phyloP scores from a whole-genome alignment of 2,113 vertebrate genomes.

The Crypturellus undulatus region DNA sequence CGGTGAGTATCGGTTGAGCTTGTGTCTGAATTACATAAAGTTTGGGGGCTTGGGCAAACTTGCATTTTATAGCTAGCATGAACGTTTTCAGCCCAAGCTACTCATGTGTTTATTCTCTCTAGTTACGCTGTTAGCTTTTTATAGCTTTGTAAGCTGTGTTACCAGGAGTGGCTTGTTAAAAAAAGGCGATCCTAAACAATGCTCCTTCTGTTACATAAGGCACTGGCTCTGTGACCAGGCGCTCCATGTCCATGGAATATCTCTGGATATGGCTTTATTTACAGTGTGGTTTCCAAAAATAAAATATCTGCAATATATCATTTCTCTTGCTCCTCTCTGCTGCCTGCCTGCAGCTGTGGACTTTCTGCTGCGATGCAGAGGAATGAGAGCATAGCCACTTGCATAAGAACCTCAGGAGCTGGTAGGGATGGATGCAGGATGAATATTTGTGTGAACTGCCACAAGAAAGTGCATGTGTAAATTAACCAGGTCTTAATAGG shows the following conservation, averaged over 20 bases:
- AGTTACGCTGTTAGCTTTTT: slow-evolving; percentile 63
- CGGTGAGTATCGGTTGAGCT: slow-evolving; percentile 67
- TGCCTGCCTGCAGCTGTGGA: slow-evolving; percentile 54
- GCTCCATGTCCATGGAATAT: slow-evolving; percentile 73
- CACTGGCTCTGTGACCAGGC: slow-evolving; percentile 60
- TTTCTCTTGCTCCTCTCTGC: slow-evolving; percentile 49
- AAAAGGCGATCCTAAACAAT: slow-evolving; percentile 77
- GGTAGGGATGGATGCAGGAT: background rate
- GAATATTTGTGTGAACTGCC: background rate
- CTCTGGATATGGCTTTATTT: slow-evolving; percentile 80
- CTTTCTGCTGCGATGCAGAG: slow-evolving; percentile 16
- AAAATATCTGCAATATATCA: slow-evolving; percentile 71
- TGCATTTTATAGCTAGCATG: background rate
- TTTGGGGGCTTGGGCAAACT: slow-evolving; percentile 2
- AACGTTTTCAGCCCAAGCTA: background rate
- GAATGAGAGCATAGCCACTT: slow-evolving; percentile 27
- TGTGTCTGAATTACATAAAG: background rate
- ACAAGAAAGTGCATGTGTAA: background rate
- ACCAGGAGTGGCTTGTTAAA: slow-evolving; percentile 71
- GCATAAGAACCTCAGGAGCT: background rate
- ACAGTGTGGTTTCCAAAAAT: slow-evolving; percentile 75
- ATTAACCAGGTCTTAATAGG: fast-evolving
- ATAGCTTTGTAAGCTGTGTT: slow-evolving; percentile 74
- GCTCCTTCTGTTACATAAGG: slow-evolving; percentile 78
- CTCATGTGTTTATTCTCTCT: background rate